These are phyloP conservation scores for Dendrocopos noguchii DNA, from an alignment of 2,113 vertebrate species.

Conservation along the genomic window DNA sequence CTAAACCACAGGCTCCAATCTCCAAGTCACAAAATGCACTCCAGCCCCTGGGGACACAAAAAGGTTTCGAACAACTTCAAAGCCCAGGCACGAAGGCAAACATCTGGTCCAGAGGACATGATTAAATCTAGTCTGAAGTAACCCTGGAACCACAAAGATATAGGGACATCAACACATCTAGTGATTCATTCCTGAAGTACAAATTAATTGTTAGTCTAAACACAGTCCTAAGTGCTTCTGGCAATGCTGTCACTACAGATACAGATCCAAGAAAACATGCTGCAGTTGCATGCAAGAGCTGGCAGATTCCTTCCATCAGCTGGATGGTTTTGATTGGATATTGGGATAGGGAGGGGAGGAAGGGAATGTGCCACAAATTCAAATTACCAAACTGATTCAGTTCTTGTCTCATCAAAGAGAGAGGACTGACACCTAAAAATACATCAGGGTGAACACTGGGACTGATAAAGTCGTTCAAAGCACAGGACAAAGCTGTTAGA, in stretches of 20 bases:
- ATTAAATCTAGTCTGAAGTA: neutral
- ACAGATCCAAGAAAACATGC: neutral
- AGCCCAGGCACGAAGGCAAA: neutral
- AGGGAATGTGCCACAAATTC: neutral
- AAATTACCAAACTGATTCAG: neutral
- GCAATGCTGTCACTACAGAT: neutral
- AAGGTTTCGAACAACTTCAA: neutral
- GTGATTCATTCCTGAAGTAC: neutral
- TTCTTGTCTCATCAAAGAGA: neutral
- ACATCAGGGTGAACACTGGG: neutral
- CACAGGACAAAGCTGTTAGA: neutral
- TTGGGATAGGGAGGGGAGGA: fast-evolving
- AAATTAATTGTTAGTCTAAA: neutral
- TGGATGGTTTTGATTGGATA: neutral
- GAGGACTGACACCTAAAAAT: neutral
- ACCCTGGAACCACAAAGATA: neutral
- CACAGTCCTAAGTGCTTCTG: neutral
- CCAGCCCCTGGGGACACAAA: neutral
- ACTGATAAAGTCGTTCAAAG: neutral
- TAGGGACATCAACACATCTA: neutral
- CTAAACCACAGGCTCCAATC: neutral
- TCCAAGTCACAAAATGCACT: neutral
- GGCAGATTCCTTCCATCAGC: neutral
- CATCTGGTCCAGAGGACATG: neutral
- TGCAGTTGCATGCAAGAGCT: neutral